Evolutionary conservation across 1,140 invertebrate species (phyloP).

Genomic region (Formica exsecta): DNA sequence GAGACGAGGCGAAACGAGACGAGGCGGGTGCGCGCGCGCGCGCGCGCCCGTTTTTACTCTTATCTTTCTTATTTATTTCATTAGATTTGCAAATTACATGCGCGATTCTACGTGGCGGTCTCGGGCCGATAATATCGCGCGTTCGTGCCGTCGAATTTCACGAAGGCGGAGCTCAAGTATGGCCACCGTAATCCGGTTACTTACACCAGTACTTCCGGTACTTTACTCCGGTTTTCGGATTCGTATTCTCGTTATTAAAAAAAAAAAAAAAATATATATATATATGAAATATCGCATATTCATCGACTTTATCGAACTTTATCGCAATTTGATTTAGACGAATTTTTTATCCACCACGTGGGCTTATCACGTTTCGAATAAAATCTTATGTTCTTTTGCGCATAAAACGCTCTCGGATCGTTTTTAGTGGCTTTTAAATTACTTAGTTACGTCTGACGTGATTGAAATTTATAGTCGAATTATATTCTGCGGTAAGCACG

Average conservation of each 20-base stretch:
- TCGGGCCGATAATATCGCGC: slow-evolving; percentile 20
- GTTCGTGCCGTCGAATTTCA: background rate
- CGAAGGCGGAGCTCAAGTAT: slow-evolving; percentile 59
- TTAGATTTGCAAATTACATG: slow-evolving; percentile 51
- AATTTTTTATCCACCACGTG: no score
- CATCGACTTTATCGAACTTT: no score
- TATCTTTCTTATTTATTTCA: slow-evolving; percentile 44
- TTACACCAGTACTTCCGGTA: no score
- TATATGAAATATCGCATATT: no score
- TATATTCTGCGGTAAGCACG: no score
- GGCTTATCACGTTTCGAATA: no score
- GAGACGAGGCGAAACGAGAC: background rate
- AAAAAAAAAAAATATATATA: no score
- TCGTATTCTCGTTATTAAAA: no score
- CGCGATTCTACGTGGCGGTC: slow-evolving; percentile 23
- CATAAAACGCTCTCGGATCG: background rate
- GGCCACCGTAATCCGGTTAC: slow-evolving; percentile 50
- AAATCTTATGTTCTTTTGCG: background rate
- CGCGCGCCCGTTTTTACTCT: background rate
- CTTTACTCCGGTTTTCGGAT: no score
- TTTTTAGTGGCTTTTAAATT: background rate
- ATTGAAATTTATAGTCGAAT: background rate
- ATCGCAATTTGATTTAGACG: no score
- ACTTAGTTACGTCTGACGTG: background rate
- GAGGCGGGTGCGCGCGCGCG: background rate